These are phyloP conservation scores for Chirona hameri DNA, from an alignment of 2,888 invertebrate genomes.

Conservation along the genomic window DNA sequence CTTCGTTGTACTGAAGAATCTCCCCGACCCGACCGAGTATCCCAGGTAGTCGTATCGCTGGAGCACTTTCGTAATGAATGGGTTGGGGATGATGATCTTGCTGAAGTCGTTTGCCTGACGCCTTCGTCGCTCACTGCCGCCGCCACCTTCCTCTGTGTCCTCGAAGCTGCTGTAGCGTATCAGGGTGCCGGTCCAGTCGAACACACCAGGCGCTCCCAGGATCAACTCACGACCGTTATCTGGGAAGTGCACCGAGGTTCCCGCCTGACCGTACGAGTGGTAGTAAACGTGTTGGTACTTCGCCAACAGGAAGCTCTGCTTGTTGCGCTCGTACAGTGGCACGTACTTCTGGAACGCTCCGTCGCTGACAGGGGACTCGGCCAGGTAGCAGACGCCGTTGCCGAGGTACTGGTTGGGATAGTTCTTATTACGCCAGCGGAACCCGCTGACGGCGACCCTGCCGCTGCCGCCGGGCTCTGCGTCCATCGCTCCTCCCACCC, in stretches of 20 bases:
- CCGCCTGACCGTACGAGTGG: conserved; percentile 44
- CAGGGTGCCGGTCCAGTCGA: conserved; percentile 56
- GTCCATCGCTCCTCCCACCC: conserved; percentile 49
- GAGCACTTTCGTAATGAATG: not conserved
- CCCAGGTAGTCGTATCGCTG: conserved; percentile 44
- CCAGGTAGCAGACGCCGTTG: conserved; percentile 47
- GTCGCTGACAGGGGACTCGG: conserved; percentile 32
- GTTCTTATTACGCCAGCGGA: conserved; percentile 46
- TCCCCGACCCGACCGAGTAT: conserved; percentile 45
- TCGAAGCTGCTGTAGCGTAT: conserved; percentile 38
- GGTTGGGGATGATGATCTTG: conserved; percentile 26
- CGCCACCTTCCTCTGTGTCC: not conserved
- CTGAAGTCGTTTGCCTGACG: not conserved
- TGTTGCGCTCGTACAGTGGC: conserved; percentile 30
- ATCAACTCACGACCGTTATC: conserved; percentile 48
- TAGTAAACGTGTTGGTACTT: conserved; percentile 43
- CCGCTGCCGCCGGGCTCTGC: not conserved
- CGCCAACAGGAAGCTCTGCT: conserved; percentile 26
- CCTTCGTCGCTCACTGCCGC: not conserved
- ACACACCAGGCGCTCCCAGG: conserved; percentile 60
- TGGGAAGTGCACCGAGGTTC: conserved; percentile 43
- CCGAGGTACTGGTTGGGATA: conserved; percentile 41
- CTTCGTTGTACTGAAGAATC: conserved; percentile 43
- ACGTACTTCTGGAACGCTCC: not conserved
- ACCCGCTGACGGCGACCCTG: conserved; percentile 45